These are phyloP conservation scores for Eupeodes luniger DNA, from an alignment of 2,888 invertebrate species.

Conservation along the genomic window DNA sequence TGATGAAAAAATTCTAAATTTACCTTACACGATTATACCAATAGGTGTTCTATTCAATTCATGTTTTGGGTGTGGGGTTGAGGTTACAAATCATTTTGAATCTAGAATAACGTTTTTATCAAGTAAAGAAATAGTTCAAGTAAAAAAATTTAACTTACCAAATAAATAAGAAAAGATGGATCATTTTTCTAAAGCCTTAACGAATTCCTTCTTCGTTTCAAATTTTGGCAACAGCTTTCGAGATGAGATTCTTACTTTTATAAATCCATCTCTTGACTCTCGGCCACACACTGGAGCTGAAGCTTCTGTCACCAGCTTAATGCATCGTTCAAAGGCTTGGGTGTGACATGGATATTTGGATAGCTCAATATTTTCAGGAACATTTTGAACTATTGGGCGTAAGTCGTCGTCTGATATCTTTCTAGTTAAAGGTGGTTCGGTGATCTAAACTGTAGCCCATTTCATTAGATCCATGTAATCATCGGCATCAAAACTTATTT, in stretches of 20 bases:
- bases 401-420: too few relatives aligned
- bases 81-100: not conserved
- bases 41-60: not conserved
- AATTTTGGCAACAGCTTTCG: constrained; percentile 9
- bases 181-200: not conserved
- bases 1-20: not conserved
- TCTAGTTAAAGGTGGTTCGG: too few relatives aligned
- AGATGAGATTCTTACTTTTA: constrained; percentile 14
- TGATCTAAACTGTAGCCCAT: too few relatives aligned
- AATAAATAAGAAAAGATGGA: not conserved
- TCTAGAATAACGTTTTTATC: not conserved
- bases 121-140: constrained; percentile 1
- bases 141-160: constrained; percentile 1
- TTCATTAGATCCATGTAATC: too few relatives aligned
- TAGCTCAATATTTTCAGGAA: too few relatives aligned
- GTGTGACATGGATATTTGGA: too few relatives aligned
- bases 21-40: not conserved
- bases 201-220: not conserved
- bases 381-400: too few relatives aligned
- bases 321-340: constrained; percentile 20
- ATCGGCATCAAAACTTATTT: too few relatives aligned
- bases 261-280: constrained; percentile 34
- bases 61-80: constrained; percentile 1
- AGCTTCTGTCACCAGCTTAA: constrained; percentile 44
- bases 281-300: constrained; percentile 22